A percentile compares a stretch with the other conserved stretches of the same genome.
Evolutionary conservation across 2,888 invertebrate species (phyloP).

Genomic region (Eumacrocentrus americanus): DNA sequence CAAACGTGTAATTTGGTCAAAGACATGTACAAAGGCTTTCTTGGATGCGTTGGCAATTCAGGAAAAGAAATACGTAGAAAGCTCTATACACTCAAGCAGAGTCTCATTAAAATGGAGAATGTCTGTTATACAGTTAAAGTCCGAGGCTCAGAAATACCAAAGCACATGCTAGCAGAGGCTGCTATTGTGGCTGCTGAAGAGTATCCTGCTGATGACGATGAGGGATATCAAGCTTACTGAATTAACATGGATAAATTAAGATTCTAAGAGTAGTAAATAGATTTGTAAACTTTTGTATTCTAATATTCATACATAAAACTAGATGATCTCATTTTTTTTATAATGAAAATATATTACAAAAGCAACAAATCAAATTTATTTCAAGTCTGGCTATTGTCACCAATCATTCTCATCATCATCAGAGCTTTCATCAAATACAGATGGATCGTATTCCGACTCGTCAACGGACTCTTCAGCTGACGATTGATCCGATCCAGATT

Average conservation of each 20-base stretch:
- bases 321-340: no score
- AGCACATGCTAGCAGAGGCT: conserved; percentile 69
- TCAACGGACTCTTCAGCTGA: conserved; percentile 53
- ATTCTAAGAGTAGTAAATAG: no score
- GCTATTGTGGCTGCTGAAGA: conserved; percentile 57
- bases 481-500: conserved; percentile 35
- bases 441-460: conserved; percentile 54
- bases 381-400: neutral
- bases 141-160: conserved; percentile 80
- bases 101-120: conserved; percentile 81
- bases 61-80: conserved; percentile 75
- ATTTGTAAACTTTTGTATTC: neutral
- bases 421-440: conserved; percentile 36
- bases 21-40: conserved; percentile 69
- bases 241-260: neutral
- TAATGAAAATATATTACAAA: neutral
- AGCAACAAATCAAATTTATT: neutral
- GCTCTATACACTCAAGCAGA: conserved; percentile 73
- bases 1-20: conserved; percentile 76
- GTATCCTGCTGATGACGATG: conserved; percentile 60
- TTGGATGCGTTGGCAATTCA: conserved; percentile 65
- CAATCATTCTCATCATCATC: conserved; percentile 36
- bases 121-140: conserved; percentile 82
- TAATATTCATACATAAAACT: neutral
- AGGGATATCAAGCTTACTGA: conserved; percentile 60